These are phyloP conservation scores for Danionella cerebrum DNA, from an alignment of 2,113 vertebrate species.

Conservation along the genomic window DNA sequence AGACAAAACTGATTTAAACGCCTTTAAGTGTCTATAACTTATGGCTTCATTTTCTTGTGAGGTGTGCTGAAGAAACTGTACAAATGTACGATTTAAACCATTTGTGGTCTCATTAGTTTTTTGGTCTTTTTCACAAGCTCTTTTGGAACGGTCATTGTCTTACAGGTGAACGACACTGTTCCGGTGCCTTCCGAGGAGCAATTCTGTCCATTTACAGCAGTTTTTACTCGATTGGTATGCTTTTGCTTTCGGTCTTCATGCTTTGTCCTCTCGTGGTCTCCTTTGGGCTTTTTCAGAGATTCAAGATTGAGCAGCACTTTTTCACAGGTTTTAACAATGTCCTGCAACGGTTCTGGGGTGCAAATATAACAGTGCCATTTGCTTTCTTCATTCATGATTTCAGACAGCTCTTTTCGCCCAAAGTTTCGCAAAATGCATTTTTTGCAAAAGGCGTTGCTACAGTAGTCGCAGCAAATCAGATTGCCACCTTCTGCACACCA, in stretches of 20 bases:
- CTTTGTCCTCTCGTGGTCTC: slow-evolving; percentile 71
- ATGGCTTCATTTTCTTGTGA: slow-evolving; percentile 68
- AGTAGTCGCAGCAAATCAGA: slow-evolving; percentile 96
- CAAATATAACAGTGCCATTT: slow-evolving; percentile 97
- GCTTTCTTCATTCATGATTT: slow-evolving; percentile 84
- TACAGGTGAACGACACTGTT: slow-evolving; percentile 80
- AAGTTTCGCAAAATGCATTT: slow-evolving; percentile 96
- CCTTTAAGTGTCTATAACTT: slow-evolving; percentile 85
- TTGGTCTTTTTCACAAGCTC: slow-evolving; percentile 91
- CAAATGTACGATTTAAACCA: slow-evolving; percentile 86
- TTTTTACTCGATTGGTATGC: slow-evolving; percentile 72
- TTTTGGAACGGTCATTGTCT: slow-evolving; percentile 86
- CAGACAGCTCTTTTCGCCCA: slow-evolving; percentile 86
- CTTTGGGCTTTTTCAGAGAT: slow-evolving; percentile 71
- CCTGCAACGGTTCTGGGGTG: slow-evolving; percentile 81
- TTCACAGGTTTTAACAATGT: slow-evolving; percentile 83
- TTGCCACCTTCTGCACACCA: slow-evolving; percentile 99
- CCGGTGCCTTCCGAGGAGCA: slow-evolving; percentile 70
- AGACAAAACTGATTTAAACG: slow-evolving; percentile 87
- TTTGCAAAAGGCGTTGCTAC: slow-evolving; percentile 98
- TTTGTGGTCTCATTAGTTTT: slow-evolving; percentile 90
- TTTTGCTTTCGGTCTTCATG: slow-evolving; percentile 63
- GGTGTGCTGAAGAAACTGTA: slow-evolving; percentile 84
- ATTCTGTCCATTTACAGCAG: slow-evolving; percentile 84
- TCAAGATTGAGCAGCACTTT: slow-evolving; percentile 83